Percentiles rank a stretch among this genome's conserved stretches.
phyloP scores from a whole-genome alignment of 2,888 invertebrate genomes.

The Ectemnius continuus region DNA sequence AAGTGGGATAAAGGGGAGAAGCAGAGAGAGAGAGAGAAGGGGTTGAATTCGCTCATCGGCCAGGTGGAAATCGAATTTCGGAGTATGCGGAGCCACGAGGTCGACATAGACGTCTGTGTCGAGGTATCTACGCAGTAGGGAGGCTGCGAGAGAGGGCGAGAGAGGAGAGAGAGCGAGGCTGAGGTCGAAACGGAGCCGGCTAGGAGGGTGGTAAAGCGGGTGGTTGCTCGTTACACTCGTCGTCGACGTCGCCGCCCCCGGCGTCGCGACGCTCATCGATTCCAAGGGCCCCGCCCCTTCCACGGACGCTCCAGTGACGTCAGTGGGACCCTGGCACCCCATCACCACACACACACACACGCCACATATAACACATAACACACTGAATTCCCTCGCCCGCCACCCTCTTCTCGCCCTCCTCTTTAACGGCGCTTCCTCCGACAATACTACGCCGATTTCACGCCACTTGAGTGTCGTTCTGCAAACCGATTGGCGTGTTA shows the following conservation, averaged over 20 bases:
- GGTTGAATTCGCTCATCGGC: too few relatives aligned
- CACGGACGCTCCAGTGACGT: conserved; percentile 67
- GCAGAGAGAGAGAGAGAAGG: too few relatives aligned
- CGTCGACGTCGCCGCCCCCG: conserved; percentile 62
- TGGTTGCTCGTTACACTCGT: conserved; percentile 58
- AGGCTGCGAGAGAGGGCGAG: background rate
- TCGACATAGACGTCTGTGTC: background rate
- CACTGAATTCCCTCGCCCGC: background rate
- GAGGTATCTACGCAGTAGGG: background rate
- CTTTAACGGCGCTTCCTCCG: too few relatives aligned
- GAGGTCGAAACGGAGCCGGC: conserved; percentile 48
- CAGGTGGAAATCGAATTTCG: conserved; percentile 38
- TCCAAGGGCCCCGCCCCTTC: conserved; percentile 62
- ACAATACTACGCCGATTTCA: too few relatives aligned
- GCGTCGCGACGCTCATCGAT: conserved; percentile 66
- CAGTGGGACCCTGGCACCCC: conserved; percentile 65
- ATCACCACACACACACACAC: conserved; percentile 12
- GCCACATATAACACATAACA: background rate
- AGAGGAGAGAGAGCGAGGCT: background rate
- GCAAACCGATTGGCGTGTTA: too few relatives aligned
- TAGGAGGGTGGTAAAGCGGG: conserved; percentile 26
- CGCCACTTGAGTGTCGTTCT: too few relatives aligned
- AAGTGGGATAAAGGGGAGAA: too few relatives aligned
- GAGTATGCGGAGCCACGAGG: conserved; percentile 22
- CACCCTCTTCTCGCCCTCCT: conserved; percentile 2